These are phyloP conservation scores for Ethmia dodecea DNA, from an alignment of 2,888 invertebrate genomes.

Conservation along the genomic window DNA sequence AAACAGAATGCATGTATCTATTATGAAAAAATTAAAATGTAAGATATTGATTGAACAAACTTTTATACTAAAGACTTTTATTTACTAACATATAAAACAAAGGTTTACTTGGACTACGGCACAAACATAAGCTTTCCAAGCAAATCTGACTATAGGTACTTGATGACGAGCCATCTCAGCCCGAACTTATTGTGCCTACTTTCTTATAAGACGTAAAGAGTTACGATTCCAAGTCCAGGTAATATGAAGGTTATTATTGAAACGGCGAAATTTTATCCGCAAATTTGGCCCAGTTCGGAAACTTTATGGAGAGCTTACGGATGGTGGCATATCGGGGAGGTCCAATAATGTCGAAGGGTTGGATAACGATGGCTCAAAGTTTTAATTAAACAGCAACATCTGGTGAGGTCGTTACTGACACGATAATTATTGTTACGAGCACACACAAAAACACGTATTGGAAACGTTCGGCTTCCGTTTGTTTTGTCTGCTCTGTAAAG, in stretches of 20 bases:
- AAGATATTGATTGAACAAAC: no score
- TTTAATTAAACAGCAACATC: constrained; percentile 73
- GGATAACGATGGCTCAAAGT: constrained; percentile 60
- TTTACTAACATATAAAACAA: no score
- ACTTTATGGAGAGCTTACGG: constrained; percentile 47
- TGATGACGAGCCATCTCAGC: constrained; percentile 5
- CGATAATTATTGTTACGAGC: constrained; percentile 57
- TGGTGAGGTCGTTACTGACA: constrained; percentile 51
- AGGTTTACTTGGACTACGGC: no score
- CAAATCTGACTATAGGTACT: constrained; percentile 9
- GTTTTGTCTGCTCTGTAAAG: no score
- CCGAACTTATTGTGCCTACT: constrained; percentile 1
- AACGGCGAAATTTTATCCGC: constrained; percentile 33
- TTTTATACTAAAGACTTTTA: no score
- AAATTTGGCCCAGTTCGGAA: constrained; percentile 35
- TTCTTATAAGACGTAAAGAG: constrained; percentile 10
- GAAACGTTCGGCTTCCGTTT: constrained; percentile 19
- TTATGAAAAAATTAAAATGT: no score
- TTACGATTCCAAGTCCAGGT: constrained; percentile 6
- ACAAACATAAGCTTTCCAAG: neutral
- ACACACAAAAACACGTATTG: constrained; percentile 43
- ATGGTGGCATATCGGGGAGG: constrained; percentile 25
- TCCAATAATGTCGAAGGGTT: constrained; percentile 60
- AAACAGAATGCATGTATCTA: no score
- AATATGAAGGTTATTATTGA: constrained; percentile 25